Conservation (phyloP, 2,113 vertebrate species). For the Rhabdomys dilectus region DNA sequence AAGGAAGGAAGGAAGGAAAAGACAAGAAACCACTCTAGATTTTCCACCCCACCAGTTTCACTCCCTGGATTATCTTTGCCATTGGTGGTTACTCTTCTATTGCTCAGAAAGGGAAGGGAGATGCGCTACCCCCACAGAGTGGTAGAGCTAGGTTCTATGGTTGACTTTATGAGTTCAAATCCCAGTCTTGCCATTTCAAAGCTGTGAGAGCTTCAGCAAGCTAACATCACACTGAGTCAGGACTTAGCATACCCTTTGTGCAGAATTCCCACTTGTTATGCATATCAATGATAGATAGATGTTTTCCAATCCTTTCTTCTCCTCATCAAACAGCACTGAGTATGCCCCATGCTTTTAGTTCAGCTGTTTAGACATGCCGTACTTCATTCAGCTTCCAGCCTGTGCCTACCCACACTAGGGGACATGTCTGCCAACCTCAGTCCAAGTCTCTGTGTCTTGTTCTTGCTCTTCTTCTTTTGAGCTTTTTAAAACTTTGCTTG, state of each 20-base stretch:
- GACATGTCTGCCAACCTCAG: not conserved
- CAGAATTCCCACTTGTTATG: not conserved
- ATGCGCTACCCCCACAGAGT: no score
- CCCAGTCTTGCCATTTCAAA: not conserved
- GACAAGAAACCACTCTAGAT: not conserved
- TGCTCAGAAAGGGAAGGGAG: not conserved
- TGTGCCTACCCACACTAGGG: rapidly evolving
- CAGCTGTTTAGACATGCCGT: not conserved
- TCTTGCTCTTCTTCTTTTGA: not conserved
- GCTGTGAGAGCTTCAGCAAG: not conserved
- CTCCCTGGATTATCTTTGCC: not conserved
- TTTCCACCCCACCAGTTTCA: no score
- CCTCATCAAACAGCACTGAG: not conserved
- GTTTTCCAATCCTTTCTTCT: not conserved
- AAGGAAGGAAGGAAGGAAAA: not conserved
- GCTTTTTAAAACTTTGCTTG: no score
- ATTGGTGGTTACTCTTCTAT: not conserved
- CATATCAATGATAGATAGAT: not conserved
- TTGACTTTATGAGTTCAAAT: not conserved
- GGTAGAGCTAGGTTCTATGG: not conserved
- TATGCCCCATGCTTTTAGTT: not conserved
- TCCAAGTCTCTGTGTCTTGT: rapidly evolving
- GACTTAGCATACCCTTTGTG: not conserved
- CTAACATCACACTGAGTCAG: not conserved
- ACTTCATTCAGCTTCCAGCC: not conserved